phyloP scores from a whole-genome alignment of 2,113 vertebrate genomes.

The Blennius ocellaris region DNA sequence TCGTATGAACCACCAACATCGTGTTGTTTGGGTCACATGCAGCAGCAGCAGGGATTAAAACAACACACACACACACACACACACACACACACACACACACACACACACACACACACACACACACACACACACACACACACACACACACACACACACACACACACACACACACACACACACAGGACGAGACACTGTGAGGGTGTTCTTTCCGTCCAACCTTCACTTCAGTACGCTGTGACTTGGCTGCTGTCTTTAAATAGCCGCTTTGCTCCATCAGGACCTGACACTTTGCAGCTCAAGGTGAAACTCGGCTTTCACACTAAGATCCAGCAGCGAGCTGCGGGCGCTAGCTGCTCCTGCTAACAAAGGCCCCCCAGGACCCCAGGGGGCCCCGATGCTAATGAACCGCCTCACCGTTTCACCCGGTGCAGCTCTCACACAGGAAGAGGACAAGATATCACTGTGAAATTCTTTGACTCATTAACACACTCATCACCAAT shows the following conservation, averaged over 20 bases:
- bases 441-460: neutral
- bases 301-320: conserved; percentile 44
- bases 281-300: conserved; percentile 56
- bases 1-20: conserved; percentile 22
- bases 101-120: neutral
- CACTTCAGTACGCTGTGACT: conserved; percentile 61
- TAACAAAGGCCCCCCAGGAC: conserved; percentile 13
- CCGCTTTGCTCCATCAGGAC: conserved; percentile 55
- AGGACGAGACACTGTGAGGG: conserved; percentile 5
- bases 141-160: neutral
- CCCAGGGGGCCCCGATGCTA: neutral
- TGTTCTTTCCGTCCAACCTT: conserved; percentile 49
- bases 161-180: neutral
- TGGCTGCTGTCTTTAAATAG: conserved; percentile 69
- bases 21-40: conserved; percentile 36
- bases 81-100: neutral
- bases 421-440: neutral
- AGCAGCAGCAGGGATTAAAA: conserved; percentile 21
- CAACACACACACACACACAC: neutral
- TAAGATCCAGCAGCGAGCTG: conserved; percentile 14
- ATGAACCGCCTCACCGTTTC: conserved; percentile 4
- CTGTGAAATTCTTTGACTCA: neutral
- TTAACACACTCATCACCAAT: neutral
- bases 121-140: neutral
- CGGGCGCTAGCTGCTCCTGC: neutral